Evolutionary conservation across 1,140 invertebrate genomes (phyloP).

Genomic region (Lamellibrachia luymesi): DNA sequence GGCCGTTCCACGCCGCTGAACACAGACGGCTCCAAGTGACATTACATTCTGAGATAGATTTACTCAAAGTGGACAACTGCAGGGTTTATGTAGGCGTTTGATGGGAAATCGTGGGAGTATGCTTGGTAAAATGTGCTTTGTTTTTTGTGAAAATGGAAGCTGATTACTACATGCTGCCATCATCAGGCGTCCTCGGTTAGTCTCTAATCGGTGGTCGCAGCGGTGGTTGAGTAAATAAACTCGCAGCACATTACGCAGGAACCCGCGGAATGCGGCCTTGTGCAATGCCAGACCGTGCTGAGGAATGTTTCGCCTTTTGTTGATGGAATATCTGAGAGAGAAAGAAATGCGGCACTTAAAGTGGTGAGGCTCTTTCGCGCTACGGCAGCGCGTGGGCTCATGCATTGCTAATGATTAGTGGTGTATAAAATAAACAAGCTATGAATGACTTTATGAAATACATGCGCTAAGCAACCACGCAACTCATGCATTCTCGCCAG

Average conservation of each 20-base stretch:
- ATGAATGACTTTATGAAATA: no score
- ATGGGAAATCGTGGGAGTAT: background rate
- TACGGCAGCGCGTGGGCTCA: background rate
- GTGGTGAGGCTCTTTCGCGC: background rate
- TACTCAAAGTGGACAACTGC: background rate
- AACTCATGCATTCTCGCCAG: no score
- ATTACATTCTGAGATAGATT: background rate
- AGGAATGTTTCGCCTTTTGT: background rate
- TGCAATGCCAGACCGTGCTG: background rate
- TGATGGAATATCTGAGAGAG: background rate
- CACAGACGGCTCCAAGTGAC: background rate
- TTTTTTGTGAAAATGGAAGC: background rate
- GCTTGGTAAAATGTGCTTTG: background rate
- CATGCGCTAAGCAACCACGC: no score
- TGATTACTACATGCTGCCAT: no score
- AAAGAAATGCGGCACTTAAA: background rate
- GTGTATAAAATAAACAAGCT: no score
- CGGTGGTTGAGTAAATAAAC: background rate
- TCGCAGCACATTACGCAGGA: background rate
- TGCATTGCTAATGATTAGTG: no score
- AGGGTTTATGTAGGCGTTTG: background rate
- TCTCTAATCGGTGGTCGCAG: background rate
- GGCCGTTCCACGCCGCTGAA: background rate
- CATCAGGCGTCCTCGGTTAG: no score
- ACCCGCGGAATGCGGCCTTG: background rate